Conservation (phyloP, 2,113 vertebrate genomes). For the Crotalus viridis region DNA sequence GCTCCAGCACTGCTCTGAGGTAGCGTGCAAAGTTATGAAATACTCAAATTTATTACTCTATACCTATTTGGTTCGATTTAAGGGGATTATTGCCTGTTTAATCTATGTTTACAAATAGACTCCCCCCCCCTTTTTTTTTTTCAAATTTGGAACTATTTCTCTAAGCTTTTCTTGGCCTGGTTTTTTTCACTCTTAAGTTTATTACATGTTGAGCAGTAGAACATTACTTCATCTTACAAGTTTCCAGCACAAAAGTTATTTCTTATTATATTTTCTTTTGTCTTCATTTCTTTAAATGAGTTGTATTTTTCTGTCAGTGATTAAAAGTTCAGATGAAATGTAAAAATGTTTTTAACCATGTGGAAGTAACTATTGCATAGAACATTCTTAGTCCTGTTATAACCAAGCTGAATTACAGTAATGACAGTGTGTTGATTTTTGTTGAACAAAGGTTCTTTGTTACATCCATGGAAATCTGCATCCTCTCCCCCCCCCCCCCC, state of each 20-base stretch:
- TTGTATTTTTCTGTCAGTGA: background rate
- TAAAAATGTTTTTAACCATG: slow-evolving; percentile 23
- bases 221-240: background rate
- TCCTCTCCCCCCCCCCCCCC: background rate
- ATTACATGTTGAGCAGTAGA: background rate
- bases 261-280: background rate
- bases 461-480: slow-evolving; percentile 3
- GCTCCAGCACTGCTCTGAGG: background rate
- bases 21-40: background rate
- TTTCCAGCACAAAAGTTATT: background rate
- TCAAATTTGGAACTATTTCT: background rate
- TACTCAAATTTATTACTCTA: background rate
- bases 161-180: background rate
- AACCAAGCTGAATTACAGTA: slow-evolving; percentile 37
- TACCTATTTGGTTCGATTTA: background rate
- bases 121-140: background rate
- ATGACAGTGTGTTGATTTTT: slow-evolving; percentile 22
- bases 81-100: background rate
- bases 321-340: background rate
- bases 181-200: background rate
- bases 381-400: slow-evolving; percentile 46
- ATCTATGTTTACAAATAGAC: background rate
- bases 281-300: background rate
- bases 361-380: slow-evolving; percentile 31
- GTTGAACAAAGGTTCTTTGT: slow-evolving; percentile 30